phyloP scores from a whole-genome alignment of 2,113 vertebrate genomes.

The Cynopterus brachyotis region DNA sequence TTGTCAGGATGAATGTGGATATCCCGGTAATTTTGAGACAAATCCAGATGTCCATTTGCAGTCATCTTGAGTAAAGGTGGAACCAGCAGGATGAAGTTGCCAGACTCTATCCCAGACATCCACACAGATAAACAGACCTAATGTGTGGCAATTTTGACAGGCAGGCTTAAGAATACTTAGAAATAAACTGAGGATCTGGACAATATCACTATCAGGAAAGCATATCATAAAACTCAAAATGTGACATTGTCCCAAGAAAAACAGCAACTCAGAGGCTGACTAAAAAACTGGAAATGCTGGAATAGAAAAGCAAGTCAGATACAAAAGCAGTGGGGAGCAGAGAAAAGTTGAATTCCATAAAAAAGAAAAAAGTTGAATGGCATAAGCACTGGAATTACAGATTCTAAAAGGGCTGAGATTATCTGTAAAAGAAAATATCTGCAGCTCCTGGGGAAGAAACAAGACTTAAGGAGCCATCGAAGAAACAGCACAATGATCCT shows the following conservation, averaged over 20 bases:
- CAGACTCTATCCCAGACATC: conserved; percentile 49
- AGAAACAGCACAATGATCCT: background rate
- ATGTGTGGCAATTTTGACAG: conserved; percentile 53
- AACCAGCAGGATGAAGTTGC: background rate
- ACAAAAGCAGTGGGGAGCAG: background rate
- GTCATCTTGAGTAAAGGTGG: conserved; percentile 42
- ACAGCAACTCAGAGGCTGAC: conserved; percentile 30
- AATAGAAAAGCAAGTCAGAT: background rate
- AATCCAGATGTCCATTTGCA: conserved; percentile 31
- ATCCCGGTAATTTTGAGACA: conserved; percentile 45
- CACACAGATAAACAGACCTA: conserved; percentile 42
- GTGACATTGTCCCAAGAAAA: conserved; percentile 67
- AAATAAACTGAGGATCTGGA: conserved; percentile 67
- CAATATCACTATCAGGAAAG: conserved; percentile 66
- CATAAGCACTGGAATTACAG: conserved; percentile 24
- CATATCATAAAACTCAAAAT: conserved; percentile 63
- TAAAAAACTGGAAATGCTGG: background rate
- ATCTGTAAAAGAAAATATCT: conserved; percentile 35
- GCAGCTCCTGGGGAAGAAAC: background rate
- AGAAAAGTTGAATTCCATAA: background rate
- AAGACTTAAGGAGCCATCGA: background rate
- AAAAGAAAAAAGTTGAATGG: too few species aligned
- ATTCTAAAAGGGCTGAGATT: conserved; percentile 21
- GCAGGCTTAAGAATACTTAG: conserved; percentile 66
- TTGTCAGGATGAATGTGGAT: background rate